A percentile compares a stretch with the other conserved stretches of the same genome.
Evolutionary conservation across 2,113 vertebrate genomes (phyloP).

Genomic region (Coregonus clupeaformis): DNA sequence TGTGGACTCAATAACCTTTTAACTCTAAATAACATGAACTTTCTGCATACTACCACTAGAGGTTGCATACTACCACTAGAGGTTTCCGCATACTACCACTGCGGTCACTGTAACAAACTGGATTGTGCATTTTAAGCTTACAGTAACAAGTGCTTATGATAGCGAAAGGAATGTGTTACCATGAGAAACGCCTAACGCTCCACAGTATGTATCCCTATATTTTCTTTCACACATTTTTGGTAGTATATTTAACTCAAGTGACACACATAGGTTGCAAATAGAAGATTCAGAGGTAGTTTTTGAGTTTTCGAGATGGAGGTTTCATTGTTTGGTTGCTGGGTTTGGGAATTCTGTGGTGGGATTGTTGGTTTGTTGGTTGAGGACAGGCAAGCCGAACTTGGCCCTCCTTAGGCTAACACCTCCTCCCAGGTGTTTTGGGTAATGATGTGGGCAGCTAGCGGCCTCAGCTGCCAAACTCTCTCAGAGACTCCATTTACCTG

Average conservation of each 20-base stretch:
- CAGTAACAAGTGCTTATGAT: slow-evolving; percentile 9
- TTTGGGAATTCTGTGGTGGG: slow-evolving; percentile 5
- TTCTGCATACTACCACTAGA: too few species aligned
- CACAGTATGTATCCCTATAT: too few species aligned
- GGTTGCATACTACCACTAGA: too few species aligned
- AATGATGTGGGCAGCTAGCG: slow-evolving; percentile 8
- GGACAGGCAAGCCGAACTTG: slow-evolving; percentile 15
- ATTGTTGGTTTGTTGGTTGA: slow-evolving; percentile 26
- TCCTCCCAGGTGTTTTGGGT: slow-evolving; percentile 9
- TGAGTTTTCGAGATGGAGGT: not conserved
- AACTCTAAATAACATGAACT: slow-evolving; percentile 26
- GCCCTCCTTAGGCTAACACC: slow-evolving; percentile 8
- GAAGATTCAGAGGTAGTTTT: not conserved
- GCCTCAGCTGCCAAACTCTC: slow-evolving; percentile 31
- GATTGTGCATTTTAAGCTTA: too few species aligned
- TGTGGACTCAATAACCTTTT: too few species aligned
- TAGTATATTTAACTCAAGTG: slow-evolving; percentile 9
- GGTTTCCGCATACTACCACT: slow-evolving; percentile 44
- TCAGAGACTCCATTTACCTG: slow-evolving; percentile 56
- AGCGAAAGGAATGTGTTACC: not conserved
- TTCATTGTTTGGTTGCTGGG: slow-evolving; percentile 9
- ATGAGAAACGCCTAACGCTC: slow-evolving; percentile 2
- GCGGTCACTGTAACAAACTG: not conserved
- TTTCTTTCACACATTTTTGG: not conserved
- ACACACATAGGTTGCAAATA: not conserved